Evolutionary conservation across 1,140 invertebrate species (phyloP).

Genomic region (Bombus superbus): DNA sequence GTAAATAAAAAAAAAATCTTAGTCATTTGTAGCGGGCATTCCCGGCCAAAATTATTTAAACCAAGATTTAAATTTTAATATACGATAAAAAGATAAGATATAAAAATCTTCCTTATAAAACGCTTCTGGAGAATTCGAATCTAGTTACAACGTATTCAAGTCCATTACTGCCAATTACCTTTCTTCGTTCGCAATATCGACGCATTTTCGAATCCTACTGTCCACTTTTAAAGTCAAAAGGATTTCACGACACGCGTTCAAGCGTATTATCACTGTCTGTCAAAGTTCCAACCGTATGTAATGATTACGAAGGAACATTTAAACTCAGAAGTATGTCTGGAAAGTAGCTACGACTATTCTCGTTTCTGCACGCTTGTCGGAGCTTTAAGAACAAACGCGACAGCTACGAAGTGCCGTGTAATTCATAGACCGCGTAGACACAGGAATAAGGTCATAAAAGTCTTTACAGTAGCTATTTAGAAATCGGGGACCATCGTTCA

Average conservation of each 20-base stretch:
- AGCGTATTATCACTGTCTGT: conserved; percentile 20
- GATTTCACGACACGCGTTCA: not conserved
- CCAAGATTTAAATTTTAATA: too few relatives aligned
- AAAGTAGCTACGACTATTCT: conserved; percentile 8
- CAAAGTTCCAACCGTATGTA: not conserved
- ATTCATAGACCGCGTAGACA: not conserved
- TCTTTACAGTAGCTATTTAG: not conserved
- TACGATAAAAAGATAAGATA: too few relatives aligned
- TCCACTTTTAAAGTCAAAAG: too few relatives aligned
- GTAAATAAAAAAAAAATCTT: too few relatives aligned
- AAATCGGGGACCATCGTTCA: not conserved
- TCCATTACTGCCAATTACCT: too few relatives aligned
- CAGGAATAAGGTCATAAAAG: conserved; percentile 7
- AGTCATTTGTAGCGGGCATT: too few relatives aligned
- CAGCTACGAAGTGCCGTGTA: conserved; percentile 7
- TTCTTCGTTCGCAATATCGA: too few relatives aligned
- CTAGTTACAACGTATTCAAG: too few relatives aligned
- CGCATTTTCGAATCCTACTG: too few relatives aligned
- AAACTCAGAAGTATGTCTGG: not conserved
- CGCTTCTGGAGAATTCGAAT: too few relatives aligned
- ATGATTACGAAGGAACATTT: not conserved
- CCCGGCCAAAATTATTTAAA: too few relatives aligned
- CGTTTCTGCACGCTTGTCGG: conserved; percentile 10
- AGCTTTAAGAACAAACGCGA: not conserved
- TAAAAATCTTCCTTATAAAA: too few relatives aligned